These are phyloP conservation scores for Spodoptera picta DNA, from an alignment of 2,888 invertebrate species.

Conservation along the genomic window DNA sequence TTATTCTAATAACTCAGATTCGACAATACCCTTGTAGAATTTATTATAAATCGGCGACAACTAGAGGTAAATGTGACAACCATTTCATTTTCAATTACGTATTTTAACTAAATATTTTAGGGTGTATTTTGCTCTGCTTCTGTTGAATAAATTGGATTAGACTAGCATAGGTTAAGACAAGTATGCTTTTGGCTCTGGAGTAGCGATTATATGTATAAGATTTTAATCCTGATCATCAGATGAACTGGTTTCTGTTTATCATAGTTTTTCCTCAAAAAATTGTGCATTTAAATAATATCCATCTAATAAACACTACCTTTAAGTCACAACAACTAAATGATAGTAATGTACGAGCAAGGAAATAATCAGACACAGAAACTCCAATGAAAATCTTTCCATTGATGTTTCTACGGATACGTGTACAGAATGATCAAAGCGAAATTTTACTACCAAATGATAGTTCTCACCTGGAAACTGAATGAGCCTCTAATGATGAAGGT, in stretches of 20 bases:
- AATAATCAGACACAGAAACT: conserved; percentile 29
- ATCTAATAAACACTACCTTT: neutral
- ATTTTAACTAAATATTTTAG: too few relatives aligned
- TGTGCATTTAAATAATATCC: too few relatives aligned
- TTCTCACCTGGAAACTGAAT: conserved; percentile 58
- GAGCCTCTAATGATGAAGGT: conserved; percentile 46
- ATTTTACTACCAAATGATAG: conserved; percentile 59
- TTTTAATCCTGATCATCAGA: too few relatives aligned
- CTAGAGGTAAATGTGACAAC: too few relatives aligned
- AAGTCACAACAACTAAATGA: conserved; percentile 1
- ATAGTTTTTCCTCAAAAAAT: neutral
- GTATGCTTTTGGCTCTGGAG: too few relatives aligned
- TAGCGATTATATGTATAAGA: too few relatives aligned
- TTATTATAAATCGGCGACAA: conserved; percentile 4
- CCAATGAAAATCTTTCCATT: conserved; percentile 27
- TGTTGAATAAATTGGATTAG: too few relatives aligned
- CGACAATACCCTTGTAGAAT: conserved; percentile 21
- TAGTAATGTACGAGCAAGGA: too few relatives aligned
- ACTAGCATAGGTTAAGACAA: too few relatives aligned
- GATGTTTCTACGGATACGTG: conserved; percentile 21
- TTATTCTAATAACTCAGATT: conserved; percentile 36
- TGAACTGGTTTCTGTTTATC: neutral
- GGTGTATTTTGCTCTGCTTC: too few relatives aligned
- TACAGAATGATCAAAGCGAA: conserved; percentile 42
- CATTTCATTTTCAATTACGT: too few relatives aligned